Percentiles rank a stretch among this genome's conserved stretches.
These are phyloP conservation scores for Troglohyphantes excavatus DNA, from an alignment of 2,888 invertebrate species.

Conservation along the genomic window DNA sequence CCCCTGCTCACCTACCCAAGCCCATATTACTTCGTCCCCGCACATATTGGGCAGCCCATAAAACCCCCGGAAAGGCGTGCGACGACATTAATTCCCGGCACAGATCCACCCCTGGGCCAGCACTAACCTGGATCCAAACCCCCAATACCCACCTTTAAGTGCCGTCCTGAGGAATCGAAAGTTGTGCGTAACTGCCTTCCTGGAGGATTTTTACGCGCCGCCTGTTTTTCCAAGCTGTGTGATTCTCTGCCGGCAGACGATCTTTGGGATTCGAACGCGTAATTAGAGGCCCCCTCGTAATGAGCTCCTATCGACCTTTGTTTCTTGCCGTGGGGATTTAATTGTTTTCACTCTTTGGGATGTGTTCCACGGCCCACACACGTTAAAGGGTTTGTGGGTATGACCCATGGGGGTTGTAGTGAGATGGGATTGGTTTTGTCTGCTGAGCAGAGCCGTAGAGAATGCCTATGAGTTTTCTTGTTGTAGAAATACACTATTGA, in stretches of 20 bases:
- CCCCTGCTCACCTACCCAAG: too few species aligned
- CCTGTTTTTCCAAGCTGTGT: constrained; percentile 42
- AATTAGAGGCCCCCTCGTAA: constrained; percentile 58
- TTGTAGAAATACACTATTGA: too few species aligned
- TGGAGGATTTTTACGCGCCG: constrained; percentile 62
- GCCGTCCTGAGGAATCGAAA: constrained; percentile 64
- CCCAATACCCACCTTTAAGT: constrained; percentile 70
- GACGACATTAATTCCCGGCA: constrained; percentile 70
- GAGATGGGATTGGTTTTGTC: background rate
- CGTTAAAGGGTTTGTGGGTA: background rate
- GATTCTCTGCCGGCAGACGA: constrained; percentile 47
- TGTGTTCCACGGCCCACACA: background rate
- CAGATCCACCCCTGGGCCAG: constrained; percentile 57
- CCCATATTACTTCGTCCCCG: background rate
- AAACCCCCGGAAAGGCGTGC: constrained; percentile 45
- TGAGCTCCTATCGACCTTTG: constrained; percentile 62
- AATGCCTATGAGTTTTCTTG: too few species aligned
- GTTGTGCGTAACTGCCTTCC: background rate
- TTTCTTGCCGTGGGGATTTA: constrained; percentile 28
- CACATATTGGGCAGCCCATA: constrained; percentile 43
- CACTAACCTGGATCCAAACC: constrained; percentile 64
- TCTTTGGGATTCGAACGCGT: constrained; percentile 24
- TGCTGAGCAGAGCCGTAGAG: too few species aligned
- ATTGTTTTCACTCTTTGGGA: constrained; percentile 43
- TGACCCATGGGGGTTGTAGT: background rate